Conservation (phyloP, 2,113 vertebrate genomes). For the Phaethornis superciliosus region DNA sequence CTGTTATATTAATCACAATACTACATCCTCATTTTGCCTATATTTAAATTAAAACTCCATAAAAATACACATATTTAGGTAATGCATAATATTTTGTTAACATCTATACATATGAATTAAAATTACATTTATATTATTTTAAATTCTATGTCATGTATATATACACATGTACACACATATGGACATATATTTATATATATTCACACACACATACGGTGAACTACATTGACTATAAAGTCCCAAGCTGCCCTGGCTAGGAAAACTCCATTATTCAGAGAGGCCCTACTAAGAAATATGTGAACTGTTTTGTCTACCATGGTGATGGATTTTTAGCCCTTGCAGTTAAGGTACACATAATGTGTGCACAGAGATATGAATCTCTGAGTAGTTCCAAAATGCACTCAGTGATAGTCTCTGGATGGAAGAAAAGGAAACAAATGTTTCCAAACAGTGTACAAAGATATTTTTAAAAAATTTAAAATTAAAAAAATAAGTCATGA, state of each 20-base stretch:
- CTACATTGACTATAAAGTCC: neutral
- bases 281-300: neutral
- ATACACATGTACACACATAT: too few species aligned
- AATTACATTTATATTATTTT: neutral
- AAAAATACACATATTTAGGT: neutral
- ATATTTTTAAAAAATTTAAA: neutral
- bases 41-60: neutral
- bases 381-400: neutral
- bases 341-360: neutral
- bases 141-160: neutral
- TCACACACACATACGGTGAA: rapidly evolving
- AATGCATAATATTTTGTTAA: neutral
- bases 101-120: neutral
- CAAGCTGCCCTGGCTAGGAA: neutral
- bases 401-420: neutral
- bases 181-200: neutral
- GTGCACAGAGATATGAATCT: neutral
- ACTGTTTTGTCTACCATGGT: neutral
- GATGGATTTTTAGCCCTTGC: neutral
- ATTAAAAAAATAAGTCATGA: neutral
- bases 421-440: neutral
- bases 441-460: neutral
- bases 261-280: neutral
- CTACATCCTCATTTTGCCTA: neutral
- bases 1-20: neutral